phyloP scores from a whole-genome alignment of 2,797 vertebrate species.

The Sebastolobus altivelis region DNA sequence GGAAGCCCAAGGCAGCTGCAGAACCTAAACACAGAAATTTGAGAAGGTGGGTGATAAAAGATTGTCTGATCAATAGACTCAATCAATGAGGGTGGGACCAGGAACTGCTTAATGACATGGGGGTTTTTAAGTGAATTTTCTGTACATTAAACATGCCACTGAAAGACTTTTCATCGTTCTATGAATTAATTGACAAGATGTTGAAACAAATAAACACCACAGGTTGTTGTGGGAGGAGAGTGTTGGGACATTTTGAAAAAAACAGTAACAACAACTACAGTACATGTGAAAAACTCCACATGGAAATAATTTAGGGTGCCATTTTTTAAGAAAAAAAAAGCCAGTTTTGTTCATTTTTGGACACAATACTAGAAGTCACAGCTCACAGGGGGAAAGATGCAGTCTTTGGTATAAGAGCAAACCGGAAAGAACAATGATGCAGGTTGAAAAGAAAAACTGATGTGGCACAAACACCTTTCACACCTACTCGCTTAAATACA shows the following conservation, averaged over 20 bases:
- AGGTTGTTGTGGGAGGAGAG: conserved; percentile 24
- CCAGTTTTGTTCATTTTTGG: conserved; percentile 57
- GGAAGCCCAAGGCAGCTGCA: conserved; percentile 84
- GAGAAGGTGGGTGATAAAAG: conserved; percentile 62
- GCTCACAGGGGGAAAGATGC: conserved; percentile 69
- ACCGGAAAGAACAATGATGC: conserved; percentile 73
- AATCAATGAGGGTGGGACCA: conserved; percentile 42
- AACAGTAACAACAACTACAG: conserved; percentile 59
- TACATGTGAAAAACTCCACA: conserved; percentile 58
- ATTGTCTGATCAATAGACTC: conserved; percentile 79
- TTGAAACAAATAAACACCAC: conserved; percentile 31
- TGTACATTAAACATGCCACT: conserved; percentile 62
- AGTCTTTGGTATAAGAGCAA: conserved; percentile 92
- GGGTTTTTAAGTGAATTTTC: conserved; percentile 13
- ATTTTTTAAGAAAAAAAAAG: conserved; percentile 39
- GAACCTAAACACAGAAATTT: conserved; percentile 71
- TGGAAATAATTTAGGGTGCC: conserved; percentile 59
- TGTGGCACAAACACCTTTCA: conserved; percentile 79
- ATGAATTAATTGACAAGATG: conserved; percentile 38
- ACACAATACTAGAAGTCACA: conserved; percentile 70
- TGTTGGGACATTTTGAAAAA: conserved; percentile 21
- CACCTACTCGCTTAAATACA: conserved; percentile 88
- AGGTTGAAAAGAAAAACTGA: conserved; percentile 71
- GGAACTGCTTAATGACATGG: conserved; percentile 10
- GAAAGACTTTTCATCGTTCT: conserved; percentile 41